phyloP scores from a whole-genome alignment of 2,113 vertebrate species.

The Ptyas mucosa region DNA sequence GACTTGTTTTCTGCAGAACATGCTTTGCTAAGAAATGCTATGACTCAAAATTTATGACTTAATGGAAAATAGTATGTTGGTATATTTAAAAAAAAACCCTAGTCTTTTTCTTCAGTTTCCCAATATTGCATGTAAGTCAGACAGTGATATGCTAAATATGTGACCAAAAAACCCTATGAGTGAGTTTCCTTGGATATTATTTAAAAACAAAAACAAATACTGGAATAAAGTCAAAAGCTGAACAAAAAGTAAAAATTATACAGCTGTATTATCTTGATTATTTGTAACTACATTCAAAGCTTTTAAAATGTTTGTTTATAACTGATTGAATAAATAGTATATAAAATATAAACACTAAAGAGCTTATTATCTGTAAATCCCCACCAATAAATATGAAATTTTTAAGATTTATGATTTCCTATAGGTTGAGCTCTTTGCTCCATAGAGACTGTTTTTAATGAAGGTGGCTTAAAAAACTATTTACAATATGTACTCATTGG shows the following conservation, averaged over 20 bases:
- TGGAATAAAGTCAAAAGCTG: background rate
- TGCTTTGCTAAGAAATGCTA: background rate
- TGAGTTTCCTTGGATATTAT: background rate
- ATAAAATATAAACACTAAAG: background rate
- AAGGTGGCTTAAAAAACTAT: background rate
- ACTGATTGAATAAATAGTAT: background rate
- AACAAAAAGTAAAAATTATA: background rate
- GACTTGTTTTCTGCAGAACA: background rate
- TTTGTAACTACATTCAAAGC: background rate
- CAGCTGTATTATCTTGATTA: background rate
- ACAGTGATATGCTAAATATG: background rate
- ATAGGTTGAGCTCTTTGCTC: background rate
- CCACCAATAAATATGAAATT: background rate
- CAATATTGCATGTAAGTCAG: background rate
- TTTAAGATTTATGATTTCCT: background rate
- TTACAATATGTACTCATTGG: background rate
- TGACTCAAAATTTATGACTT: background rate
- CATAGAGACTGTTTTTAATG: background rate
- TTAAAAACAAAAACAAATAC: background rate
- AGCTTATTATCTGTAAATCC: background rate
- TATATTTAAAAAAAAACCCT: background rate
- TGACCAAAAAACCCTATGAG: background rate
- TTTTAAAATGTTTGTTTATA: background rate
- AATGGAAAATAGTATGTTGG: background rate
- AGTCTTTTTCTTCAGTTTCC: background rate